Evolutionary conservation across 2,888 invertebrate species (phyloP).

Genomic region (Empis stercorea): DNA sequence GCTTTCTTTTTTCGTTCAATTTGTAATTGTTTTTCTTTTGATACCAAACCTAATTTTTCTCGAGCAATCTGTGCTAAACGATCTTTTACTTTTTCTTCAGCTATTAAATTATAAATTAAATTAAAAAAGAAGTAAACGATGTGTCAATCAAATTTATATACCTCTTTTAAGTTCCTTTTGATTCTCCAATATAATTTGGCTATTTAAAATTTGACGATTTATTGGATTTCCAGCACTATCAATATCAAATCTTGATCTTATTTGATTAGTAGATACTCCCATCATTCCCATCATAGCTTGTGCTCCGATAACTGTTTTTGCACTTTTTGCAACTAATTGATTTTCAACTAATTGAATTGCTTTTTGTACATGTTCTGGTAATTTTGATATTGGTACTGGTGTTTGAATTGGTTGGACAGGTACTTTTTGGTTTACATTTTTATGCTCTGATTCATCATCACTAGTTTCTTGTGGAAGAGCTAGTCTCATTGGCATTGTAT

Average conservation of each 20-base stretch:
- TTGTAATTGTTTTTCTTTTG: conserved; percentile 47
- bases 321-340: conserved; percentile 27
- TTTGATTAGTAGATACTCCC: background rate
- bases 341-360: conserved; percentile 33
- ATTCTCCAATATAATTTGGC: conserved; percentile 12
- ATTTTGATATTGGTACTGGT: conserved; percentile 3
- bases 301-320: conserved; percentile 15
- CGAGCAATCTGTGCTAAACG: conserved; percentile 43
- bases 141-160: conserved; percentile 2
- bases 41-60: conserved; percentile 44
- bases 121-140: background rate
- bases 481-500: conserved; percentile 52
- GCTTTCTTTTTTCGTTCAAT: conserved; percentile 67
- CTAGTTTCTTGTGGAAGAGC: conserved; percentile 66
- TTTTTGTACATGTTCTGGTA: conserved; percentile 32
- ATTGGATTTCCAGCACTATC: conserved; percentile 16
- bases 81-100: conserved; percentile 46
- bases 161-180: conserved; percentile 24
- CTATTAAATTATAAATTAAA: conserved; percentile 18
- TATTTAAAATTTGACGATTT: conserved; percentile 11
- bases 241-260: conserved; percentile 16
- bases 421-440: conserved; percentile 3
- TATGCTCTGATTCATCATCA: conserved; percentile 45
- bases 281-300: background rate
- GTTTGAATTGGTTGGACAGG: background rate